Base-by-base conservation (phyloP, 1,140 invertebrate species). In the Portunus trituberculatus region DNA sequence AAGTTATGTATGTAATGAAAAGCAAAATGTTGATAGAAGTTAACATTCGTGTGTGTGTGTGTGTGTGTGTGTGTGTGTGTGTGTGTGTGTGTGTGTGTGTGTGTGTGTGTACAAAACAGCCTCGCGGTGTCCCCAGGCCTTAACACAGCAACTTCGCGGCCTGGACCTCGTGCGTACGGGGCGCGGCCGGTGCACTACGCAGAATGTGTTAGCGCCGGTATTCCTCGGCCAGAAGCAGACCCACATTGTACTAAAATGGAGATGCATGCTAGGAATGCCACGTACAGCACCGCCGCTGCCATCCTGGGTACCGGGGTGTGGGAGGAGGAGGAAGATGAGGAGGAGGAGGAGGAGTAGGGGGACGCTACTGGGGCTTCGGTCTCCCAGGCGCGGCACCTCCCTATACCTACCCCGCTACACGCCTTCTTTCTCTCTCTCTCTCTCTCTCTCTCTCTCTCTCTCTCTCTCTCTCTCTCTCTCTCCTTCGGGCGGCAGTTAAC, bases 161-260 rank as follows among this genome's bases (percentile, higher is more conserved):
- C 10, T 20, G 52, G 52, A 59, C 52, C 67, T 7, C 67, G 67
- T 76, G 67, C 67, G 67, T 76, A 76, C 25, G 67, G n/a, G 67
- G n/a, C 12, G 52, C 52, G 52, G 67, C 12, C n/a, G 67, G 67
- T 76, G 67, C 67, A 7, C 67, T 76, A 76, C 67, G 67, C 67
- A 76, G 67, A 76, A 76, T n/a, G n/a, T 76, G 67, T n/a, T 76
- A 76, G 67, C 67, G 67, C 67, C 20, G 67, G 67, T 76, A 76
- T 76, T 76, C 20, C 67, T 25, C 67, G 67, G n/a, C 39, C 28
- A 46, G 84, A 87, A 32, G 39, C 39, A 87, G n/a, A 89, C 39
- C 45, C 87, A 89, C 87, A 89, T 89, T 89, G 87, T 89, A 48
- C 87, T 46, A 89, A 89, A 89, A 89, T 89, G 87, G 87, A 45